Percentiles rank a stretch among this genome's conserved stretches.
Evolutionary conservation across 1,140 invertebrate species (phyloP).

Genomic region (Leptinotarsa defecta): DNA sequence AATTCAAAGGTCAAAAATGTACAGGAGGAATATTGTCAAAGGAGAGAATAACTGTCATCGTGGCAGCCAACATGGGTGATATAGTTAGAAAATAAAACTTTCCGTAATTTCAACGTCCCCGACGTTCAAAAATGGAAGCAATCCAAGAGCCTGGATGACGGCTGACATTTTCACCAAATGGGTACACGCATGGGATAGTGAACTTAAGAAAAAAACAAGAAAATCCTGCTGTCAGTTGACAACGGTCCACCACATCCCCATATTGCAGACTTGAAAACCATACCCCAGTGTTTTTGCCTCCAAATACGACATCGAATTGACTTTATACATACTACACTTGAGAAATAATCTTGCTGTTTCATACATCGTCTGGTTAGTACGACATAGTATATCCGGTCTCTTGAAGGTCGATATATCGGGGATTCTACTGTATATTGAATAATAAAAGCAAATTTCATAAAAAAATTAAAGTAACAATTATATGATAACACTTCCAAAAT

Average conservation of each 20-base stretch:
- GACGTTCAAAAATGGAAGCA: conserved; percentile 54
- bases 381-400: no score
- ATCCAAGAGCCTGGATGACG: conserved; percentile 58
- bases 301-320: conserved; percentile 34
- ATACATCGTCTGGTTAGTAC: no score
- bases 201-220: conserved; percentile 27
- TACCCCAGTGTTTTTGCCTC: conserved; percentile 39
- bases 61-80: conserved; percentile 52
- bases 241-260: conserved; percentile 35
- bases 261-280: conserved; percentile 22
- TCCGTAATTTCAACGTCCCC: conserved; percentile 52
- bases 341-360: no score
- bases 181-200: conserved; percentile 31
- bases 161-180: conserved; percentile 34
- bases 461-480: no score
- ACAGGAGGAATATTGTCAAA: conserved; percentile 54
- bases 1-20: conserved; percentile 50
- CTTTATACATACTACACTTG: no score
- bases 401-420: no score
- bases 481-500: no score
- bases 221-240: conserved; percentile 39
- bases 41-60: conserved; percentile 53
- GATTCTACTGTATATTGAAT: no score
- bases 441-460: no score
- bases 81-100: conserved; percentile 53